Percentiles rank a stretch among this genome's conserved stretches.
Conservation (phyloP, 2,113 vertebrate genomes). For the Tyrannus savana region DNA sequence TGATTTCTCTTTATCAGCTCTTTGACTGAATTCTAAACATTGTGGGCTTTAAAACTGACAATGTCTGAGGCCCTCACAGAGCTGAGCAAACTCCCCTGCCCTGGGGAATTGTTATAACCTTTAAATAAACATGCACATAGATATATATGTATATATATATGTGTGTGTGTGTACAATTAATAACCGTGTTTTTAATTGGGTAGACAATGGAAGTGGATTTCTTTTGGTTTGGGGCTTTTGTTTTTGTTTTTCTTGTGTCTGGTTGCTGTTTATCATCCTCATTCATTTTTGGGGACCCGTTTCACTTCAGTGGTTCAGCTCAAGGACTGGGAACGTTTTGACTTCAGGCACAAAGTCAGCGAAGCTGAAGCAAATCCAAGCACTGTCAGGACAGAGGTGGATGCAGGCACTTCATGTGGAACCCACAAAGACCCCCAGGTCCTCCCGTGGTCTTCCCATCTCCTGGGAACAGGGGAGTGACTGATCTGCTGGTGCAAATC, state of each 20-base stretch:
- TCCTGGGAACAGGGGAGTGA: too few species aligned
- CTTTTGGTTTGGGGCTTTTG: not conserved
- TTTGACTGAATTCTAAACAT: not conserved
- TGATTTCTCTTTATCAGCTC: not conserved
- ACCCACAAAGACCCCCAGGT: not conserved
- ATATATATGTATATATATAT: not conserved
- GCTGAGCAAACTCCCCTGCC: not conserved
- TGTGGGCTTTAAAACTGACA: not conserved
- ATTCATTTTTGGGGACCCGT: not conserved
- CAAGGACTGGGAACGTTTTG: not conserved
- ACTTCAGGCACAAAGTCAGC: not conserved
- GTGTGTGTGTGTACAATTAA: not conserved
- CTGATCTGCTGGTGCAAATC: not conserved
- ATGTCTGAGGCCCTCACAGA: not conserved
- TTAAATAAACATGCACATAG: not conserved
- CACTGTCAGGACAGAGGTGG: fast-evolving
- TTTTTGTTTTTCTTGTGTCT: not conserved
- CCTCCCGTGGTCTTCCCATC: not conserved
- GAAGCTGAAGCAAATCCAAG: not conserved
- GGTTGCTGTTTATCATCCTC: not conserved
- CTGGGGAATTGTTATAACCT: not conserved
- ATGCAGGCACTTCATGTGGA: not conserved
- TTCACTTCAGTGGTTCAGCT: not conserved
- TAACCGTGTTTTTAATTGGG: not conserved
- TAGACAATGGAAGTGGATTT: not conserved